Percentiles rank a stretch among this genome's conserved stretches.
Conservation (phyloP, 2,888 invertebrate species). For the Gastrophysa polygoni region DNA sequence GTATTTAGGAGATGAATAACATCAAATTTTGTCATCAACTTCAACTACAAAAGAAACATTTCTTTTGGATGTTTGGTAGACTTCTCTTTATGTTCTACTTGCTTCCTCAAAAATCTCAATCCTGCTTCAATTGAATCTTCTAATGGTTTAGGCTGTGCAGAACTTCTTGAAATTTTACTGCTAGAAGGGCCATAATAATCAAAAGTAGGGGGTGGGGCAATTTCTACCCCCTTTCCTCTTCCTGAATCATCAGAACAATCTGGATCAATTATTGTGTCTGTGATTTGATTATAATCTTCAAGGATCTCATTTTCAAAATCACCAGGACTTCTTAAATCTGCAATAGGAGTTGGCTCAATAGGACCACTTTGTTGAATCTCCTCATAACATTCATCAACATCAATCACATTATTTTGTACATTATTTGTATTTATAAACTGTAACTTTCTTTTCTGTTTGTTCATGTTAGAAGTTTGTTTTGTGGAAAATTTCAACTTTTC, state of each 20-base stretch:
- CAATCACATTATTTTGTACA: background rate
- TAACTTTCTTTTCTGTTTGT: background rate
- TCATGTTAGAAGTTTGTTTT: constrained; percentile 36
- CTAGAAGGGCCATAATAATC: constrained; percentile 66
- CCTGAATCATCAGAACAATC: constrained; percentile 12
- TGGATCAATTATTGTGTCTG: constrained; percentile 7
- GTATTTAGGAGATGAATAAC: background rate
- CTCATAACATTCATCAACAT: constrained; percentile 16
- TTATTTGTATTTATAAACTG: background rate
- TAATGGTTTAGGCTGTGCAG: constrained; percentile 45
- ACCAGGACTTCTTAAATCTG: constrained; percentile 42
- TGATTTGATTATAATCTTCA: constrained; percentile 32
- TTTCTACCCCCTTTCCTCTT: constrained; percentile 59
- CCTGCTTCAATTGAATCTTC: constrained; percentile 64
- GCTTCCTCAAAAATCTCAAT: constrained; percentile 61
- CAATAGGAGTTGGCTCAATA: constrained; percentile 43
- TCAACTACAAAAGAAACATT: constrained; percentile 25
- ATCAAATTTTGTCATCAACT: background rate
- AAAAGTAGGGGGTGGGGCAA: constrained; percentile 70
- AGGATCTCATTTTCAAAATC: constrained; percentile 39
- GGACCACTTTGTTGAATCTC: constrained; percentile 16
- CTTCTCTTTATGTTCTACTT: constrained; percentile 58
- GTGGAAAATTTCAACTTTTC: constrained; percentile 52
- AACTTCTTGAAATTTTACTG: constrained; percentile 35
- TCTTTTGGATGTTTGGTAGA: constrained; percentile 25